Percentiles rank a stretch among this genome's conserved stretches.
Conservation (phyloP, 2,888 invertebrate genomes). For the Geophilus truncorum region DNA sequence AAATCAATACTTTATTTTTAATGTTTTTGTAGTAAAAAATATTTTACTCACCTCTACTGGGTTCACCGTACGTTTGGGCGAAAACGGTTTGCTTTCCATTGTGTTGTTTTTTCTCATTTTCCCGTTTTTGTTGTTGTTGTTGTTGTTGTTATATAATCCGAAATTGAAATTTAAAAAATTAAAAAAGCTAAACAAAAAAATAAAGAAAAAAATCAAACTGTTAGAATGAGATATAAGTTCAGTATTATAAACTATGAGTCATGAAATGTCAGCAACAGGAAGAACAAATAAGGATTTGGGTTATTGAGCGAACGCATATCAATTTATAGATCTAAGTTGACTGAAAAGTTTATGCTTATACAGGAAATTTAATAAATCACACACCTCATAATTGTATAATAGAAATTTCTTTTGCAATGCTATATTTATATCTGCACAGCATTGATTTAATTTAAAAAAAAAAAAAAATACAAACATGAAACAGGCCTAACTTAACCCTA, state of each 20-base stretch:
- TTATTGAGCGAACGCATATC: constrained; percentile 2
- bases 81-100: background rate
- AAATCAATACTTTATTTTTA: background rate
- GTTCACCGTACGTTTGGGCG: background rate
- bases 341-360: background rate
- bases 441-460: no score
- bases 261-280: background rate
- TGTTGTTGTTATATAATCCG: no score
- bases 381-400: background rate
- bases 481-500: background rate
- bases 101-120: background rate
- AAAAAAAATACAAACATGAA: no score
- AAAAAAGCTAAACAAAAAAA: background rate
- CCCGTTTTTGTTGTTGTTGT: no score
- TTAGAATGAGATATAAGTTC: no score
- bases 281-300: background rate
- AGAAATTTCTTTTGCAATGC: no score
- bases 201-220: background rate
- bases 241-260: background rate
- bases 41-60: background rate
- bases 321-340: background rate
- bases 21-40: no score
- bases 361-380: background rate
- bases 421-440: no score
- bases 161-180: no score